phyloP scores from a whole-genome alignment of 2,113 vertebrate genomes.

The Passer domesticus region DNA sequence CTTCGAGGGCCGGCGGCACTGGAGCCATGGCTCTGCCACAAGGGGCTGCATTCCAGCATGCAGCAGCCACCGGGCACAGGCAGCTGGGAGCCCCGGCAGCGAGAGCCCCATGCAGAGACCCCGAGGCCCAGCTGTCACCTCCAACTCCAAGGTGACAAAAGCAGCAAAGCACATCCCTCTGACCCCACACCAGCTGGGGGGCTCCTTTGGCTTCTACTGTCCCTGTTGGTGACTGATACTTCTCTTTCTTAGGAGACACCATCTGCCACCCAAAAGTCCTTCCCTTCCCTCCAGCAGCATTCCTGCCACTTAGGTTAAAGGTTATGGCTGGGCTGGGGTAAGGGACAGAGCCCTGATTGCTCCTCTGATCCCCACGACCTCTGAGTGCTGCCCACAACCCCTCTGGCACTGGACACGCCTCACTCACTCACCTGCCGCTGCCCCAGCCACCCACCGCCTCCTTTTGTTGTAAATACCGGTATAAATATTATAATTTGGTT shows the following conservation, averaged over 20 bases:
- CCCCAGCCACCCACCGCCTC: background rate
- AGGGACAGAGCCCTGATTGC: background rate
- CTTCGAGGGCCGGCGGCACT: background rate
- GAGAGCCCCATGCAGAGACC: background rate
- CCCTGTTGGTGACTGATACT: background rate
- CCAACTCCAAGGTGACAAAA: background rate
- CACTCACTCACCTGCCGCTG: background rate
- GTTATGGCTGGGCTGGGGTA: background rate
- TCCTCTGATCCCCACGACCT: rapidly evolving
- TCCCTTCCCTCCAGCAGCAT: background rate
- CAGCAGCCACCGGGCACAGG: background rate
- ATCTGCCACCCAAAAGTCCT: background rate
- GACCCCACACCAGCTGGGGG: background rate
- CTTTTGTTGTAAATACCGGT: conserved; percentile 57
- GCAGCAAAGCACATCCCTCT: background rate
- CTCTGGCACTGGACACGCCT: rapidly evolving
- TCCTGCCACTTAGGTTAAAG: conserved; percentile 77
- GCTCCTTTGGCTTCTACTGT: background rate
- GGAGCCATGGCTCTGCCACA: background rate
- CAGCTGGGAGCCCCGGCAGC: background rate
- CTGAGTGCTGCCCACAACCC: rapidly evolving
- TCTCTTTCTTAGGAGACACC: conserved; percentile 17
- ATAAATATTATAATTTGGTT: conserved; percentile 56
- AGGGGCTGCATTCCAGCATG: background rate
- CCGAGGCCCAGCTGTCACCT: background rate